Evolutionary conservation across 1,140 invertebrate species (phyloP), one percentile per base, ranked within the genome.

Genomic region (Rhagoletis pomonella): DNA sequence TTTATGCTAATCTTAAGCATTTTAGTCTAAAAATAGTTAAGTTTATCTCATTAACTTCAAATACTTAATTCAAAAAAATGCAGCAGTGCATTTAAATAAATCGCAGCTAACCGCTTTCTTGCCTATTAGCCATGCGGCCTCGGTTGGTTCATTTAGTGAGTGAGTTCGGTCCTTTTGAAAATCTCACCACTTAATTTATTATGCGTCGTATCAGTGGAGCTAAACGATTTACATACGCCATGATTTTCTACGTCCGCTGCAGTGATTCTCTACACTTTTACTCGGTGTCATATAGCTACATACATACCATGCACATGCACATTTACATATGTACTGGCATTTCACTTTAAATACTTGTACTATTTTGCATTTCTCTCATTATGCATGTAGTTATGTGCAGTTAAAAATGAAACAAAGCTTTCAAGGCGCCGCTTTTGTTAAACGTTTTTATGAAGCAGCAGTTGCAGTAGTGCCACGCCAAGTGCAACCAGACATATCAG

Each of bases 201-300:
- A n/a, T 73, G 42, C 42, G 67, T 44, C 67, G 39, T 73, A 73
- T 73, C 39, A 55, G 50, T 55, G 5, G 10, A 55, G 10, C 50
- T 7, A 5, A 50, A 17, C 73, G 19, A 81, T 81, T 81, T 81
- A 47, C 73, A 81, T 81, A 81, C 17, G n/a, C 47, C 44, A 9
- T 29, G n/a, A 81, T 81, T 81, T 55, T 81, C 47, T 29, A 55
- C 17, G 73, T 10, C n/a, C 10, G 47, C 73, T 81, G 73, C 47
- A 58, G 44, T 81, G 2, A 55, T 81, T 81, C 17, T 81, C 73
- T 81, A 81, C 73, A 81, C 73, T 81, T 81, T 81, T 81, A 81
- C 73, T 55, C 73, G 60, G 9, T 62, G 60, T 62, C 60, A 62
- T n/a, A 62, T 12, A 17, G 17, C 65, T 10, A n/a, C 9, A n/a